phyloP scores from a whole-genome alignment of 2,113 vertebrate genomes.

The Mesitornis unicolor region DNA sequence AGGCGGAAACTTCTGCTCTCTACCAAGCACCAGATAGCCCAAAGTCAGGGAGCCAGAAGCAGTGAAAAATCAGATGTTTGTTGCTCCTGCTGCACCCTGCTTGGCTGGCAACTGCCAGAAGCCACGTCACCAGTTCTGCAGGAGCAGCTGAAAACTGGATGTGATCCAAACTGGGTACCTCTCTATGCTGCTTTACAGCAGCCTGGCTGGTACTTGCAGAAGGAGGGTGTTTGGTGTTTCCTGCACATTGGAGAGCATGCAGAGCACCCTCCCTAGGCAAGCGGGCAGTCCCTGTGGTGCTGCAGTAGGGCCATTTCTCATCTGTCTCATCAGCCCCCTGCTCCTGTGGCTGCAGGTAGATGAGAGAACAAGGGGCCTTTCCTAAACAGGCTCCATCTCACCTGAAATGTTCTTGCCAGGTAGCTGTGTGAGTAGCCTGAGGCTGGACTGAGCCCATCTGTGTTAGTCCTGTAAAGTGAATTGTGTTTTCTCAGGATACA shows the following conservation, averaged over 20 bases:
- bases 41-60: neutral
- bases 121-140: neutral
- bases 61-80: neutral
- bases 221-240: neutral
- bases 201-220: neutral
- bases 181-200: neutral
- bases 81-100: neutral
- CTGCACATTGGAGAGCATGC: rapidly evolving
- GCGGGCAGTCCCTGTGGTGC: neutral
- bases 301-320: neutral
- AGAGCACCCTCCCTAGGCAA: neutral
- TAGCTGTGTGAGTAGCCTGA: neutral
- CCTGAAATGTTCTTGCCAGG: neutral
- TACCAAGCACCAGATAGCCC: neutral
- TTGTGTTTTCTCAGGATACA: neutral
- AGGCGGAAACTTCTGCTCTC: neutral
- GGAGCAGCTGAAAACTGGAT: neutral
- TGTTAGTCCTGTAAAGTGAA: neutral
- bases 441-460: neutral
- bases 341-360: rapidly evolving
- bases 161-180: neutral
- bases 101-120: neutral
- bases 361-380: neutral
- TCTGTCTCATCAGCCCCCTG: rapidly evolving
- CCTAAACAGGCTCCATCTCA: neutral